Conservation (phyloP, 2,888 invertebrate genomes). For the Globia sparganii region DNA sequence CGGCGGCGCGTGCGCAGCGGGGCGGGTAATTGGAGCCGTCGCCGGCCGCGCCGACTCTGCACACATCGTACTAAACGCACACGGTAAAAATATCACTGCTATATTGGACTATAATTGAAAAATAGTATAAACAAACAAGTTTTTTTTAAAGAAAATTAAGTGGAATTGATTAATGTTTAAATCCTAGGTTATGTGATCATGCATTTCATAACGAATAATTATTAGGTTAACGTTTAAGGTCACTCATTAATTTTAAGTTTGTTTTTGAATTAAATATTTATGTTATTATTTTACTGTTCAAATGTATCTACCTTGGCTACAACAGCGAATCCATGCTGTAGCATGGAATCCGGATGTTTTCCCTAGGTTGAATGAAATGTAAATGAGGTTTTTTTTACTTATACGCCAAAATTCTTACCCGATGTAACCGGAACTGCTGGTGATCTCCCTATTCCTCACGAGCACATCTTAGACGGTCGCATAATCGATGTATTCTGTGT, state of each 20-base stretch:
- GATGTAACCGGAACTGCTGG: not conserved
- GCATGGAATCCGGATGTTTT: not conserved
- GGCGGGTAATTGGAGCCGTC: conserved; percentile 74
- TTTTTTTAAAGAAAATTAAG: conserved; percentile 25
- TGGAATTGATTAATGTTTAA: conserved; percentile 33
- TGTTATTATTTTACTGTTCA: conserved; percentile 19
- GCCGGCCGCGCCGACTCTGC: conserved; percentile 62
- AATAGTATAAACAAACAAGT: conserved; percentile 25
- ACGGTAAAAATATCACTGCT: conserved; percentile 52
- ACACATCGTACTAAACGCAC: conserved; percentile 63
- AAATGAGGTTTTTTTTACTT: not conserved
- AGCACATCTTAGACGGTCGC: not conserved
- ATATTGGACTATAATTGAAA: conserved; percentile 36
- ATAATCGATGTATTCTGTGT: conserved; percentile 8
- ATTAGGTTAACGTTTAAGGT: conserved; percentile 61
- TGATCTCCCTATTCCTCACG: not conserved
- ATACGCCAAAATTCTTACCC: no score
- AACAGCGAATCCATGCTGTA: not conserved
- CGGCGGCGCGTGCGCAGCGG: conserved; percentile 72
- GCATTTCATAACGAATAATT: conserved; percentile 58
- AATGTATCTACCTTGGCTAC: not conserved
- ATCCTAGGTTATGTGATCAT: conserved; percentile 46
- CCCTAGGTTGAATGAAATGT: not conserved
- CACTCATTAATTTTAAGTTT: conserved; percentile 41
- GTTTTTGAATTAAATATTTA: conserved; percentile 38